A percentile compares a stretch with the other conserved stretches of the same genome.
Evolutionary conservation across 2,113 vertebrate genomes (phyloP).

Genomic region (Piprites chloris): DNA sequence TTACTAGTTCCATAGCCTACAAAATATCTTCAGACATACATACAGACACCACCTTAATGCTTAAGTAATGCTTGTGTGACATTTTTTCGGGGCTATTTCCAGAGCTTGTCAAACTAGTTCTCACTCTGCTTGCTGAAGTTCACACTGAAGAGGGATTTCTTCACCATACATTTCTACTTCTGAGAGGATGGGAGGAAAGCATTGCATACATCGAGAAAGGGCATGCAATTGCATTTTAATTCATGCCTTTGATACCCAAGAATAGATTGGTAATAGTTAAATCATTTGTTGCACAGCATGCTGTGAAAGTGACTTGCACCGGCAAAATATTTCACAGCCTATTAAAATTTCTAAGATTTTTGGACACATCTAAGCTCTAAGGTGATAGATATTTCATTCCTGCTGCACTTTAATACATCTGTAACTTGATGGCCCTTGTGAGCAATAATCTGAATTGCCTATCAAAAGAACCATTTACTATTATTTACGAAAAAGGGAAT

Average conservation of each 20-base stretch:
- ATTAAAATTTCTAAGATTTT: constrained; percentile 38
- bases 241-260: background rate
- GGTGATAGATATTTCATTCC: constrained; percentile 29
- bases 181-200: background rate
- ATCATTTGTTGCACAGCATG: constrained; percentile 23
- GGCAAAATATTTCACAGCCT: constrained; percentile 44
- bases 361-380: constrained; percentile 18
- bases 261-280: background rate
- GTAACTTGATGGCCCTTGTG: constrained; percentile 54
- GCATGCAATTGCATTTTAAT: background rate
- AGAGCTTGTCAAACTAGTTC: background rate
- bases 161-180: background rate
- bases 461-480: constrained; percentile 26
- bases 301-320: constrained; percentile 65
- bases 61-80: background rate
- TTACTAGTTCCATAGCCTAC: background rate
- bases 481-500: constrained; percentile 42
- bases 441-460: constrained; percentile 56
- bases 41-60: background rate
- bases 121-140: background rate
- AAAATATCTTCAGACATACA: background rate
- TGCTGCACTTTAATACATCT: constrained; percentile 35
- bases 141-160: background rate
- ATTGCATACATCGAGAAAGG: background rate
- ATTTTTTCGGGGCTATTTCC: accelerated